Percentiles rank a stretch among this genome's conserved stretches.
These are phyloP conservation scores for Microplitis demolitor DNA, from an alignment of 1,140 invertebrate genomes.

Conservation along the genomic window DNA sequence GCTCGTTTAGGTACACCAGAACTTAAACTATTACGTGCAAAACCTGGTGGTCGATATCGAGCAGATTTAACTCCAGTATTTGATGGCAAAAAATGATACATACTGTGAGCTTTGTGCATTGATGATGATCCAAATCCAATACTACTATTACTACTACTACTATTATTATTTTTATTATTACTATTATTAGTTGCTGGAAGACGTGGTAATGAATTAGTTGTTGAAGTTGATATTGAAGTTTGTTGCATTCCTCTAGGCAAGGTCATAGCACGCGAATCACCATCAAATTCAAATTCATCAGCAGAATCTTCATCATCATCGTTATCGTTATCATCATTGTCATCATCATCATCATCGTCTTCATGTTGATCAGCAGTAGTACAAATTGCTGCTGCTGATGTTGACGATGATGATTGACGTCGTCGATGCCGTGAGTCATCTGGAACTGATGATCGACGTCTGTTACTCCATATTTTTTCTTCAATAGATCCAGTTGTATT, in stretches of 20 bases:
- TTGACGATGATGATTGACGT: too few species aligned
- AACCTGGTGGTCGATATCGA: slow-evolving; percentile 82
- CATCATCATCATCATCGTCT: slow-evolving; percentile 2
- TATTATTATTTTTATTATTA: too few species aligned
- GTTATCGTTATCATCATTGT: background rate
- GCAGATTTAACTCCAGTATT: slow-evolving; percentile 79
- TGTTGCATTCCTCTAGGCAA: slow-evolving; percentile 71
- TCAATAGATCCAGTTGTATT: slow-evolving; percentile 56
- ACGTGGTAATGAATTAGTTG: slow-evolving; percentile 77
- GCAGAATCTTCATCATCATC: slow-evolving; percentile 73
- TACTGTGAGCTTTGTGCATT: slow-evolving; percentile 73
- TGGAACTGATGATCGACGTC: slow-evolving; percentile 71
- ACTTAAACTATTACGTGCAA: slow-evolving; percentile 57
- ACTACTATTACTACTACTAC: slow-evolving; percentile 51
- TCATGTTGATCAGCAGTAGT: slow-evolving; percentile 50
- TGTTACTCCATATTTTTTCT: slow-evolving; percentile 58
- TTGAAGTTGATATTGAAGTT: slow-evolving; percentile 59
- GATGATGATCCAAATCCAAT: slow-evolving; percentile 55
- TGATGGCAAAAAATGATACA: slow-evolving; percentile 66
- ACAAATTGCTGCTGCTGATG: too few species aligned
- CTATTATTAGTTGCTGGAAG: slow-evolving; percentile 65
- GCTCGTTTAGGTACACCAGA: slow-evolving; percentile 67
- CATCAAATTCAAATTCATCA: slow-evolving; percentile 59
- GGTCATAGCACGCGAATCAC: slow-evolving; percentile 64
- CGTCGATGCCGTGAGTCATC: slow-evolving; percentile 51